Evolutionary conservation across 2,888 invertebrate species (phyloP).

Genomic region (Drosophila mimetica): DNA sequence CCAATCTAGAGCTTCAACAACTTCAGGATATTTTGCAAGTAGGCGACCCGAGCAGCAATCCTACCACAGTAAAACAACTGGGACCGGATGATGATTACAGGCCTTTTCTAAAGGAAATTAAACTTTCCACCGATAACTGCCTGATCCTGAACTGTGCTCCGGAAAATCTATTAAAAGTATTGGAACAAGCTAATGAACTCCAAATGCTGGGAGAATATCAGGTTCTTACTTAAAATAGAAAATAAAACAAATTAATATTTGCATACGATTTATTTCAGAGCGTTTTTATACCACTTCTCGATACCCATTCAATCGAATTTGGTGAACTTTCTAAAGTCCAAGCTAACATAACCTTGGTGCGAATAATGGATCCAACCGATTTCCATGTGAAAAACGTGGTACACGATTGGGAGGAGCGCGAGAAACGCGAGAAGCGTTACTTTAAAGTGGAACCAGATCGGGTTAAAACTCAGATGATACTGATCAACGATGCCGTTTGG

Average conservation of each 20-base stretch:
- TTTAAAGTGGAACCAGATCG: slow-evolving; percentile 72
- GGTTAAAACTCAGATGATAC: slow-evolving; percentile 87
- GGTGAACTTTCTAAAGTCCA: slow-evolving; percentile 84
- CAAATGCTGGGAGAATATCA: slow-evolving; percentile 93
- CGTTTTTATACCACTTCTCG: slow-evolving; percentile 86
- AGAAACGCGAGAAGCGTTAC: slow-evolving; percentile 78
- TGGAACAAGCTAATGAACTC: slow-evolving; percentile 91
- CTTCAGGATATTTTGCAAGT: slow-evolving; percentile 92
- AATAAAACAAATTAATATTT: not conserved
- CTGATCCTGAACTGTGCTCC: slow-evolving; percentile 91
- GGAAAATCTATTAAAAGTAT: slow-evolving; percentile 87
- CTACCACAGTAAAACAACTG: slow-evolving; percentile 89
- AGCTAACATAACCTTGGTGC: slow-evolving; percentile 83
- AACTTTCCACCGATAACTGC: slow-evolving; percentile 88
- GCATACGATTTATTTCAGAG: slow-evolving; percentile 83
- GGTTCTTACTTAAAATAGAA: slow-evolving; percentile 79
- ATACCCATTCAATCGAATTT: slow-evolving; percentile 84
- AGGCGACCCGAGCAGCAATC: slow-evolving; percentile 88
- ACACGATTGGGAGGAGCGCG: slow-evolving; percentile 83
- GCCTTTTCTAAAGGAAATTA: slow-evolving; percentile 90
- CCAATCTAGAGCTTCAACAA: slow-evolving; percentile 87
- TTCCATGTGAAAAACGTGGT: slow-evolving; percentile 82
- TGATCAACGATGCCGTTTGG: slow-evolving; percentile 89
- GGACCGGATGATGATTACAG: slow-evolving; percentile 86
- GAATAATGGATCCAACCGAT: slow-evolving; percentile 83